Conservation (phyloP, 2,888 invertebrate species). For the Cantharis nigra region DNA sequence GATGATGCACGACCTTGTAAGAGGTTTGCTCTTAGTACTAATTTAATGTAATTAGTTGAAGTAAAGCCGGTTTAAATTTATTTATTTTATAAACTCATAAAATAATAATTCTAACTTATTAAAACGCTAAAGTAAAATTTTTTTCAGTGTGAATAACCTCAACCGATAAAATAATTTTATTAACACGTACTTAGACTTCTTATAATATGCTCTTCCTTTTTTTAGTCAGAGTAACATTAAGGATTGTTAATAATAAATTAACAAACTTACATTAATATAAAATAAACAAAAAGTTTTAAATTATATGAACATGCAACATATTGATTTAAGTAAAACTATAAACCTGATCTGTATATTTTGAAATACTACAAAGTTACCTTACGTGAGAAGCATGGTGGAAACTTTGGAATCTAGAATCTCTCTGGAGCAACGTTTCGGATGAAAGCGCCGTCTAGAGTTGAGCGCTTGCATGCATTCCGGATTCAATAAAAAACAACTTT, state of each 20-base stretch:
- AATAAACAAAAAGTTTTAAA: no score
- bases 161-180: not conserved
- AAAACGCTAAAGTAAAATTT: not conserved
- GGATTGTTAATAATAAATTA: not conserved
- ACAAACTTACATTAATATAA: not conserved
- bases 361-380: not conserved
- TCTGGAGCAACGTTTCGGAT: not conserved
- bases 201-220: not conserved
- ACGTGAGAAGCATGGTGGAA: not conserved
- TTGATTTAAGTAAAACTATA: no score
- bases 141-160: not conserved
- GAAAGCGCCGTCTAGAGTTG: not conserved
- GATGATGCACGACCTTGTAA: constrained; percentile 44
- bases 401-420: not conserved
- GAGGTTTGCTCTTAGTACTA: constrained; percentile 43
- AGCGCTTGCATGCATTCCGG: not conserved
- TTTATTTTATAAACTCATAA: not conserved
- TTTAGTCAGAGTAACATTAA: not conserved
- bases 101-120: not conserved
- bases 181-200: not conserved
- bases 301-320: no score
- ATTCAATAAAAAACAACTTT: not conserved
- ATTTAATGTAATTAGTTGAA: constrained; percentile 19
- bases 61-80: constrained; percentile 20
- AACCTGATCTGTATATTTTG: not conserved